Evolutionary conservation across 2,888 invertebrate species (phyloP), one percentile per base, ranked within the genome.

Genomic region (Agriotes lineatus): DNA sequence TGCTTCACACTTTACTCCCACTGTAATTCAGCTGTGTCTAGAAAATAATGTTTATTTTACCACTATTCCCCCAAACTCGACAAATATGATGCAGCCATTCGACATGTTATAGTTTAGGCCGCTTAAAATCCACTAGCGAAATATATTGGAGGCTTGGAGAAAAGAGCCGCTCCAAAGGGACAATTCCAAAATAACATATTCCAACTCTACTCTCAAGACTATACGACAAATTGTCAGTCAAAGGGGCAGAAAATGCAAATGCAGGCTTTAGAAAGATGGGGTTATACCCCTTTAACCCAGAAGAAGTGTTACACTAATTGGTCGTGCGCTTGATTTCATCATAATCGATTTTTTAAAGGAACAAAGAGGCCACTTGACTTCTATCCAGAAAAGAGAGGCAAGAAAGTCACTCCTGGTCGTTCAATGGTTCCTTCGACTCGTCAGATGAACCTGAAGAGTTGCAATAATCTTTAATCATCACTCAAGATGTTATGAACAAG

Each of bases 41-140:
- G 12, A n/a, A 37, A n/a, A 37, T 37, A 37, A 37, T n/a, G 37
- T 37, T 37, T 37, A 37, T 37, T n/a, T 37, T 37, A 37, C 37
- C 7, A 37, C 12, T 37, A 37, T 37, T 37, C 37, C 37, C 37
- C 12, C 37, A 37, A 37, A 37, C 10, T 37, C 37, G 2, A 37
- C 37, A 37, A 3, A 37, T 37, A 6, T 37, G 37, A 6, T 37
- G 37, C 37, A 37, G 37, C 37, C 37, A 37, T 37, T 37, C 5
- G 10, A 37, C 37, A n/a, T 37, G 37, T 6, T n/a, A 3, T 37
- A 10, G 5, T 7, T 10, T 37, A 7, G 10, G 10, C 12, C 37
- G 5, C n/a, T 37, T 6, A n/a, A 37, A 37, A 37, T 2, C 9
- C 12, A 37, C 37, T 37, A 2, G 12, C 2, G 12, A 37, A 37